Evolutionary conservation across 2,113 vertebrate species (phyloP).

Genomic region (Xiphias gladius): DNA sequence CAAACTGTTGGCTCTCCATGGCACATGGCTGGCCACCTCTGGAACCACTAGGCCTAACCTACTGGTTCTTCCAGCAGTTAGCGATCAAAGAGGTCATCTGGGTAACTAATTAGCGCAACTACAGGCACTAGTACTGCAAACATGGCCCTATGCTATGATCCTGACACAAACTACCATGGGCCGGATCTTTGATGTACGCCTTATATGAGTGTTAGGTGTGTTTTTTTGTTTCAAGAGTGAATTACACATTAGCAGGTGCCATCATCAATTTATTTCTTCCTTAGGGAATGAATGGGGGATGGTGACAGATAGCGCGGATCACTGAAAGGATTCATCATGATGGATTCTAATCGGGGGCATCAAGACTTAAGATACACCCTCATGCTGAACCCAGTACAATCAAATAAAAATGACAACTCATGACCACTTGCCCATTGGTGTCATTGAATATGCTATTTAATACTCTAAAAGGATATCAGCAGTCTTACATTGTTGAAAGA

Average conservation of each 20-base stretch:
- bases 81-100: slow-evolving; percentile 29
- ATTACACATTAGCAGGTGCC: background rate
- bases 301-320: slow-evolving; percentile 55
- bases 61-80: slow-evolving; percentile 23
- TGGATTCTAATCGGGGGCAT: slow-evolving; percentile 34
- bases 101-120: slow-evolving; percentile 16
- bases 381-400: slow-evolving; percentile 50
- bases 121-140: background rate
- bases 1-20: background rate
- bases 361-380: slow-evolving; percentile 48
- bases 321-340: slow-evolving; percentile 45
- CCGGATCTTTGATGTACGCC: background rate
- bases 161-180: background rate
- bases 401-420: slow-evolving; percentile 62
- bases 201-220: background rate
- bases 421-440: slow-evolving; percentile 28
- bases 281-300: slow-evolving; percentile 37
- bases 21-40: background rate
- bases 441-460: slow-evolving; percentile 39
- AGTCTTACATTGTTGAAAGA: background rate
- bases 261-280: slow-evolving; percentile 26
- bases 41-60: slow-evolving; percentile 19
- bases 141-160: background rate
- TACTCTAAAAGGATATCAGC: slow-evolving; percentile 23
- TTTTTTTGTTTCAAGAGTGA: background rate